phyloP scores from a whole-genome alignment of 2,113 vertebrate species.

The sheep (Ovis aries) region ARS-UI_Ramb_v3.0 NC_056069.1:25520501-25521000 shows the following conservation, averaged over 20 bases:
- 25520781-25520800: neutral
- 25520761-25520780: neutral
- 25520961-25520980: neutral
- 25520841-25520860: neutral
- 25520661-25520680: neutral
- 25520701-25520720: neutral
- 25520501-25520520: neutral
- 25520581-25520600: neutral
- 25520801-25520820: neutral
- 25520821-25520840: neutral
- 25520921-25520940: neutral
- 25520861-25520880: neutral
- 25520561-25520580: neutral
- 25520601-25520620: neutral
- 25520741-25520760: neutral
- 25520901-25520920: neutral
- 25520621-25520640: neutral
- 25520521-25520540: neutral
- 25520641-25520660: neutral
- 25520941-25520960: neutral
- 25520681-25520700: neutral
- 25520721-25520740: neutral
- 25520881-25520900: neutral
- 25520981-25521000: rapidly evolving
- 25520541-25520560: neutral